Conservation (phyloP, 2,888 invertebrate species). For the Dasysyrphus albostriatus region DNA sequence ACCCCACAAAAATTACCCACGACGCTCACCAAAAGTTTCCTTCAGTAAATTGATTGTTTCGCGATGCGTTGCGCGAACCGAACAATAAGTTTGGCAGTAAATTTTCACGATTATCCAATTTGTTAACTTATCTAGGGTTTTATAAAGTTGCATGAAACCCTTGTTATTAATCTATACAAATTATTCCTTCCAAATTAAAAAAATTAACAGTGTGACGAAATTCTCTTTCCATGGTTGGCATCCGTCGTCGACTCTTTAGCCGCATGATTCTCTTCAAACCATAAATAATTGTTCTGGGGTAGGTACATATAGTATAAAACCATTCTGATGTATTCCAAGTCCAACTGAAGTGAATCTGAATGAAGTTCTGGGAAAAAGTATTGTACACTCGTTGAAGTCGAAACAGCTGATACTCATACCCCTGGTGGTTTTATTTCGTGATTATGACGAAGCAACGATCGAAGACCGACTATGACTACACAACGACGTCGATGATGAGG, state of each 20-base stretch:
- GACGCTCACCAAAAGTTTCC: no score
- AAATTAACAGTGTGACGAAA: slow-evolving; percentile 1
- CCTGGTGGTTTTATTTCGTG: slow-evolving; percentile 25
- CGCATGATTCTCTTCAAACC: slow-evolving; percentile 44
- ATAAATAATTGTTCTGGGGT: slow-evolving; percentile 68
- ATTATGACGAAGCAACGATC: slow-evolving; percentile 19
- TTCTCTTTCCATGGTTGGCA: slow-evolving; percentile 5
- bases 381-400: slow-evolving; percentile 47
- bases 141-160: no score
- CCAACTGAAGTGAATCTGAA: slow-evolving; percentile 62
- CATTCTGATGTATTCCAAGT: slow-evolving; percentile 5
- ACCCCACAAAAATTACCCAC: no score
- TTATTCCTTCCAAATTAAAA: neutral
- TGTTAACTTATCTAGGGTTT: no score
- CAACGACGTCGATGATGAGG: slow-evolving; percentile 14
- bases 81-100: no score
- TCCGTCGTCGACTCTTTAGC: slow-evolving; percentile 30
- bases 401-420: slow-evolving; percentile 68
- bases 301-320: neutral
- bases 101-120: no score
- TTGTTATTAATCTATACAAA: neutral
- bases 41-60: no score
- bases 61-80: no score
- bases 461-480: neutral
- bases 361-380: slow-evolving; percentile 73